Percentiles rank a stretch among this genome's conserved stretches.
Evolutionary conservation across 2,888 invertebrate species (phyloP).

Genomic region (Margaritifera margaritifera): DNA sequence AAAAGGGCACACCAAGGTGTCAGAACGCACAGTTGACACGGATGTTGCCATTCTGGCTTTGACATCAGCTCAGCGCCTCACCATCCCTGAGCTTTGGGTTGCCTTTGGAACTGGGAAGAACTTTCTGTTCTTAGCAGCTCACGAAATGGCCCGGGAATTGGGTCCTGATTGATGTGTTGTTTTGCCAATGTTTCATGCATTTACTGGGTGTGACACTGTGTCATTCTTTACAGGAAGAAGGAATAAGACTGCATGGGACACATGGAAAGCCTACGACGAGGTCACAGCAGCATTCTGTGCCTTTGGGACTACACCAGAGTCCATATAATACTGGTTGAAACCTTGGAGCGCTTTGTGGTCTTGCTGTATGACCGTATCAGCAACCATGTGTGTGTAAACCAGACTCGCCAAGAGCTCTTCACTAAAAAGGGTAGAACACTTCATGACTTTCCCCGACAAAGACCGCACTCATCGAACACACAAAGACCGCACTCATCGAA

Average conservation of each 20-base stretch:
- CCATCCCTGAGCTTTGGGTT: no score
- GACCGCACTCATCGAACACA: no score
- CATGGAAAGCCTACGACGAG: background rate
- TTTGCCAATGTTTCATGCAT: slow-evolving; percentile 1
- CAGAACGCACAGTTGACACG: background rate
- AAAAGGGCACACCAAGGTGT: background rate
- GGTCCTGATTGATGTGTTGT: background rate
- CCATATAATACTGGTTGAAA: background rate
- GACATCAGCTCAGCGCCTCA: no score
- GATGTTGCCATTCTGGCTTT: no score
- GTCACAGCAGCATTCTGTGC: background rate
- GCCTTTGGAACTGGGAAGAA: no score
- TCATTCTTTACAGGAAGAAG: background rate
- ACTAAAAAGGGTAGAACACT: background rate
- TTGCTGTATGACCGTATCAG: background rate
- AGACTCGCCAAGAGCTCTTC: background rate
- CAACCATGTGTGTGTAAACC: background rate
- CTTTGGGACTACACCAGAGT: background rate
- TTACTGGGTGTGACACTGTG: background rate
- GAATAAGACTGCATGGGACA: background rate
- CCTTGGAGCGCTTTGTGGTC: background rate
- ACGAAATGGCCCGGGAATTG: no score
- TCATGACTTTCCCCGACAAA: background rate
- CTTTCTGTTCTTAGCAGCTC: no score
- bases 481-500: no score